Base-by-base conservation (phyloP, 2,888 invertebrate genomes). In the Callosobruchus maculatus region DNA sequence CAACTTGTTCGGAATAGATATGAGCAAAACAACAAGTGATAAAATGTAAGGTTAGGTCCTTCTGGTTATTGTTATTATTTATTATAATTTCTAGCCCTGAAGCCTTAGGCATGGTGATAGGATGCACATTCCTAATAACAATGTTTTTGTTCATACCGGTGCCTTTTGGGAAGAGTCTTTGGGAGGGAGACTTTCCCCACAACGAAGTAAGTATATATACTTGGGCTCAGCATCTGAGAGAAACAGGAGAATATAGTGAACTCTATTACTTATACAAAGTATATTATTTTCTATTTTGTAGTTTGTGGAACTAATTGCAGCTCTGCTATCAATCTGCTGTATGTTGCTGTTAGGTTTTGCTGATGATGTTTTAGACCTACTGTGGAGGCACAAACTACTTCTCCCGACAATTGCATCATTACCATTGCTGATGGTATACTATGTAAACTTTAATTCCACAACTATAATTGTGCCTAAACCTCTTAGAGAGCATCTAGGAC, bases 321-420 rank as follows among this genome's bases (percentile, higher is more conserved):
- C 97, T 0, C 88, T 99, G 71, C 89, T 99, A 72, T 98, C 97
- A 49, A 98, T 99, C 81, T 98, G 98, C 87, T 99, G 99, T 84
- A 99, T 99, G 97, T 91, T 99, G 76, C 90, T 99, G 67, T 90
- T 99, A 80, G 99, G 99, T 1, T 99, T 99, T 89, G 98, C 98
- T 66, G 99, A 99, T 88, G 99, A 99, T 89, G 97, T 99, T 0
- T 88, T 99, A 74, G 97, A 99, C 87, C 89, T 99, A 77, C 92
- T 94, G 84, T 99, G 99, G 98, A 92, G 98, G 80, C 97, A 99
- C 85, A 98, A 99, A 85, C 89, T 99, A 73, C 87, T 99, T n/a
- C 88, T 99, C 70, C 99, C 99, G 21, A 97, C 98, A 22, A 91
- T 99, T 76, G 99, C 99, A 66, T 97, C 99, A 0, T 88, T 99